A percentile compares a stretch with the other conserved stretches of the same genome.
These are phyloP conservation scores for Leucophenga montana DNA, from an alignment of 2,888 invertebrate species.

Conservation along the genomic window DNA sequence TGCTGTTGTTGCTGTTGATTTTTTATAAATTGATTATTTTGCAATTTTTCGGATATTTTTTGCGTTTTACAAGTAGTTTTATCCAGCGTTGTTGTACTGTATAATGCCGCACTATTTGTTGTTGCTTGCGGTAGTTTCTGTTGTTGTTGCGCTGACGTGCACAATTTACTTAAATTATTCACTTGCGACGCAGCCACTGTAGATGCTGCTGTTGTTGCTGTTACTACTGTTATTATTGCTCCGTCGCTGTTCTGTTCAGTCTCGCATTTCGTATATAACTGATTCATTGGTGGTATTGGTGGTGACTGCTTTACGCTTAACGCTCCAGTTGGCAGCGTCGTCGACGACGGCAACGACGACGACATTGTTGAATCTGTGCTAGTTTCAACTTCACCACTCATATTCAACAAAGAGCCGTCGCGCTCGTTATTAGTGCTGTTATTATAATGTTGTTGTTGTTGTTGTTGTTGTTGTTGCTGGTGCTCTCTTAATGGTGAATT, in stretches of 20 bases:
- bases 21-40: conserved; percentile 68
- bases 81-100: conserved; percentile 36
- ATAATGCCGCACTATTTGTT: no score
- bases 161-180: conserved; percentile 20
- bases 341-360: conserved; percentile 45
- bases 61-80: conserved; percentile 51
- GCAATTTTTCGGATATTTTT: conserved; percentile 69
- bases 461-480: conserved; percentile 17
- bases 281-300: conserved; percentile 61
- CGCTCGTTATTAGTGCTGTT: not conserved
- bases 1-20: conserved; percentile 54
- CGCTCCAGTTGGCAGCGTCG: conserved; percentile 57
- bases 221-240: conserved; percentile 35
- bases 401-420: conserved; percentile 36
- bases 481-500: conserved; percentile 40
- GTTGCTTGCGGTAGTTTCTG: conserved; percentile 2
- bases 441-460: no score
- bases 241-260: conserved; percentile 60
- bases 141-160: conserved; percentile 20
- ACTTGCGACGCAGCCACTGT: not conserved
- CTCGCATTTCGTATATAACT: conserved; percentile 71
- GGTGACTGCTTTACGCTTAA: conserved; percentile 49
- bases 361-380: conserved; percentile 19
- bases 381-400: conserved; percentile 34
- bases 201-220: conserved; percentile 28